Conservation (phyloP, 1,140 invertebrate genomes). For the Rhizoglyphus robini region DNA sequence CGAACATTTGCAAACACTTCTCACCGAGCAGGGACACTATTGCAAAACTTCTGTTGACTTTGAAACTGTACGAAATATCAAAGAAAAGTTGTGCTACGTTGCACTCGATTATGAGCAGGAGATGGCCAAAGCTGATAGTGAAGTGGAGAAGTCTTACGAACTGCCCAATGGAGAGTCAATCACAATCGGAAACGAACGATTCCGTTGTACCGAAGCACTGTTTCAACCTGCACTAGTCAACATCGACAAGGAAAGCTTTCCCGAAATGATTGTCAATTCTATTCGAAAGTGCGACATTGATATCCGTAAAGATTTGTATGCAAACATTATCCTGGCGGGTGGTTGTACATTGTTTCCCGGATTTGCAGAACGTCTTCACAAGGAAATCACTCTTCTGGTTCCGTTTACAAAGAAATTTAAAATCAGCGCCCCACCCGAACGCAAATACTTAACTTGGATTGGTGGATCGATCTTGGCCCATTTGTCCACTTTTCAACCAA, state of each 20-base stretch:
- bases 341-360: slow-evolving; percentile 42
- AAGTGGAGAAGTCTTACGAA: slow-evolving; percentile 37
- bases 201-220: slow-evolving; percentile 31
- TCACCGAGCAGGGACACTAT: too few species aligned
- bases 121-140: too few species aligned
- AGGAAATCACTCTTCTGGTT: slow-evolving; percentile 35
- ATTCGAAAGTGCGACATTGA: slow-evolving; percentile 39
- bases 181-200: too few species aligned
- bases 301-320: slow-evolving; percentile 37
- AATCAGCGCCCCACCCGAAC: slow-evolving; percentile 38
- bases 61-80: too few species aligned
- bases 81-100: too few species aligned
- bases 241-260: slow-evolving; percentile 67
- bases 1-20: too few species aligned
- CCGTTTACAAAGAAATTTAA: slow-evolving; percentile 37
- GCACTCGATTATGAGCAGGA: too few species aligned
- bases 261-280: slow-evolving; percentile 46
- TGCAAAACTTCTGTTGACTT: too few species aligned
- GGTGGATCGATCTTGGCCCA: slow-evolving; percentile 43
- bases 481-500: slow-evolving; percentile 43
- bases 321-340: slow-evolving; percentile 40
- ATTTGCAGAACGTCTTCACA: too few species aligned
- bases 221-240: slow-evolving; percentile 39
- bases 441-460: too few species aligned
- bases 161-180: slow-evolving; percentile 38